A percentile compares a stretch with the other conserved stretches of the same genome.
phyloP scores from a whole-genome alignment of 2,888 invertebrate species.

The Frankliniella fusca region DNA sequence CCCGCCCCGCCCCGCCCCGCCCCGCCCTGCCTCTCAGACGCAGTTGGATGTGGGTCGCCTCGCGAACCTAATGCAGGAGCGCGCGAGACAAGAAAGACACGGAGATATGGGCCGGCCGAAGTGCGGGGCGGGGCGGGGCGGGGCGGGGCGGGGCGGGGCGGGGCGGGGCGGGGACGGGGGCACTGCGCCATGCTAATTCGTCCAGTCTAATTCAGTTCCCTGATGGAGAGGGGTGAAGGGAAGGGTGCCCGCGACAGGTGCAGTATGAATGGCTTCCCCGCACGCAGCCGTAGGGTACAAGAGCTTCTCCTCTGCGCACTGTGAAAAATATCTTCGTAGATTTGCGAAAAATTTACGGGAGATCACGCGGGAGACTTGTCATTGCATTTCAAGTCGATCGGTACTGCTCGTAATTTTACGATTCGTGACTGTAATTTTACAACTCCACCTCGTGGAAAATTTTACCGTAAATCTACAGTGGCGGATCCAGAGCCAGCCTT shows the following conservation, averaged over 20 bases:
- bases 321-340: no score
- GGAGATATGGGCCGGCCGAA: background rate
- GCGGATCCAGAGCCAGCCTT: no score
- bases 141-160: background rate
- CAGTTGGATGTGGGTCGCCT: background rate
- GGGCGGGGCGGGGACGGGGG: background rate
- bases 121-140: no score
- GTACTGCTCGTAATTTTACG: no score
- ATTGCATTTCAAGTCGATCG: no score
- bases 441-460: no score
- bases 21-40: background rate
- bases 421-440: no score
- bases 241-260: background rate
- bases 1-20: background rate
- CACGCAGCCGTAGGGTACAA: background rate
- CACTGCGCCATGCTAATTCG: background rate
- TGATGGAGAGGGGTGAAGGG: background rate
- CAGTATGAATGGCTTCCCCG: background rate
- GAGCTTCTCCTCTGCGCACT: background rate
- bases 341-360: no score
- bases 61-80: no score
- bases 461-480: no score
- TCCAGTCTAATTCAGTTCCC: constrained; percentile 9
- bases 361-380: background rate
- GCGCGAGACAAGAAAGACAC: no score